Evolutionary conservation across 2,888 invertebrate genomes (phyloP).

Genomic region (Resseliella maxima): DNA sequence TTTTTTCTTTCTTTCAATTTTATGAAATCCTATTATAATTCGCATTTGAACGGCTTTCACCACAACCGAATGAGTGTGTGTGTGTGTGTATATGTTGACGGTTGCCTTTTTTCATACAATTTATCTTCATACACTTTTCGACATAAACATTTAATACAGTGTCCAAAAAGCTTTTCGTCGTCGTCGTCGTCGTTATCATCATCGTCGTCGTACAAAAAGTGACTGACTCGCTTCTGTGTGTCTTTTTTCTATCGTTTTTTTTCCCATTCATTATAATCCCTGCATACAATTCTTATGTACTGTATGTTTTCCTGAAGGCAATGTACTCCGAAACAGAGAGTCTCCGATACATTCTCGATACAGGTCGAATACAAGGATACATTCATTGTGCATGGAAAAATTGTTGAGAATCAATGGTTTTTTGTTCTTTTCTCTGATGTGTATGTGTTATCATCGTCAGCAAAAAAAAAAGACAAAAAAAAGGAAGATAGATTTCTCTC

Average conservation of each 20-base stretch:
- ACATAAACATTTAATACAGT: conserved; percentile 40
- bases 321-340: conserved; percentile 31
- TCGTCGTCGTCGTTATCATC: not conserved
- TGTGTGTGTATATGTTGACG: not conserved
- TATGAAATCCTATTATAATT: conserved; percentile 48
- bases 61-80: not conserved
- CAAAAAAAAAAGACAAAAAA: no score
- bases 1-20: conserved; percentile 5
- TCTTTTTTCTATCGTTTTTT: not conserved
- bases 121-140: conserved; percentile 37
- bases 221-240: not conserved
- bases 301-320: conserved; percentile 54
- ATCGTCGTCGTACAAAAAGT: not conserved
- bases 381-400: not conserved
- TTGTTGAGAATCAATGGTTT: not conserved
- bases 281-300: conserved; percentile 25
- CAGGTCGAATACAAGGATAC: conserved; percentile 9
- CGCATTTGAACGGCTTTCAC: conserved; percentile 51
- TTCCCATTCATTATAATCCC: not conserved
- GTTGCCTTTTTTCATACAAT: not conserved
- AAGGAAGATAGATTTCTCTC: conserved; percentile 26
- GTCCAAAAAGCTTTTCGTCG: conserved; percentile 31
- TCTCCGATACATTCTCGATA: conserved; percentile 34
- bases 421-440: not conserved
- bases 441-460: no score